Conservation (phyloP, 2,888 invertebrate species). For the Tipula unca region DNA sequence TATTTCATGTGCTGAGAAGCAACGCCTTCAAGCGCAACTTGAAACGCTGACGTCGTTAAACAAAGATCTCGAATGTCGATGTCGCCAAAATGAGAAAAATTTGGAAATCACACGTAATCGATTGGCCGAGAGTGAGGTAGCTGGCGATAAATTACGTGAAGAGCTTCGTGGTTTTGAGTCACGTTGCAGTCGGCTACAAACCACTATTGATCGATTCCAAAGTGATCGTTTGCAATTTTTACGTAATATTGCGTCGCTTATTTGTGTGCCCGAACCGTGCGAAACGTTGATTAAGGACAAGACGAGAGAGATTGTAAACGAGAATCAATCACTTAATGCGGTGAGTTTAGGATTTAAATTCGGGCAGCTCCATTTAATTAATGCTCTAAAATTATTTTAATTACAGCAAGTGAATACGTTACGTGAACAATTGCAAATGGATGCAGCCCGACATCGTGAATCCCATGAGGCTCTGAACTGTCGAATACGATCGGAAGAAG, state of each 20-base stretch:
- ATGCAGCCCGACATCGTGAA: slow-evolving; percentile 56
- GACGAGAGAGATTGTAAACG: slow-evolving; percentile 64
- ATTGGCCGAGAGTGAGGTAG: slow-evolving; percentile 63
- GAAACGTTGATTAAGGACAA: slow-evolving; percentile 72
- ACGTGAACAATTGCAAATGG: slow-evolving; percentile 63
- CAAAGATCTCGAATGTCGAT: slow-evolving; percentile 62
- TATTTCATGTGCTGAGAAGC: slow-evolving; percentile 51
- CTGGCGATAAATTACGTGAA: slow-evolving; percentile 47
- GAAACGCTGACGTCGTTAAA: slow-evolving; percentile 46
- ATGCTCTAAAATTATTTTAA: not conserved
- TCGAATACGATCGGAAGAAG: slow-evolving; percentile 53
- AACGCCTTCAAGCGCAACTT: slow-evolving; percentile 61
- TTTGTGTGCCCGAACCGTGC: slow-evolving; percentile 65
- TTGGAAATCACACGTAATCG: slow-evolving; percentile 62
- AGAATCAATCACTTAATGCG: slow-evolving; percentile 66
- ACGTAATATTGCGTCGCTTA: slow-evolving; percentile 35
- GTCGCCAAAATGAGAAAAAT: slow-evolving; percentile 68
- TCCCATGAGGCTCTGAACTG: slow-evolving; percentile 53
- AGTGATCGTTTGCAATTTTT: slow-evolving; percentile 40
- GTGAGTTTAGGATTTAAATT: slow-evolving; percentile 44
- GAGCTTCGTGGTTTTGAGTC: slow-evolving; percentile 42
- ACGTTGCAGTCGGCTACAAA: slow-evolving; percentile 40
- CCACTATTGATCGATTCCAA: slow-evolving; percentile 38
- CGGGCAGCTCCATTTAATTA: too few species aligned
- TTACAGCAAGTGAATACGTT: slow-evolving; percentile 64